Evolutionary conservation across 2,113 vertebrate species (phyloP).

Genomic region (Tiliqua scincoides): DNA sequence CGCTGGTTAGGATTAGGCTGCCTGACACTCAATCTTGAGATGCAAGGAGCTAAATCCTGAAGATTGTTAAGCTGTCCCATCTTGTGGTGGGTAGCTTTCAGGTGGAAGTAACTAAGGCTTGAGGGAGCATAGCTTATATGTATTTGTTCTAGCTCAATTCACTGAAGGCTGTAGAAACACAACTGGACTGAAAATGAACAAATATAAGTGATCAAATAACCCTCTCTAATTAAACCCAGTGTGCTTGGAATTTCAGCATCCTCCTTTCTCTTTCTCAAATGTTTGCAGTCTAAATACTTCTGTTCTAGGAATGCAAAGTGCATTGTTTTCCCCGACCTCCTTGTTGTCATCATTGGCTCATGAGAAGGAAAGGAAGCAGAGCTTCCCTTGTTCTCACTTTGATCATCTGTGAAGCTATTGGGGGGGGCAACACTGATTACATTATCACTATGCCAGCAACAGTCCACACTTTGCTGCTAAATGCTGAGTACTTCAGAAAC

Average conservation of each 20-base stretch:
- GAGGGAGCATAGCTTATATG: neutral
- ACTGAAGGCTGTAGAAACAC: neutral
- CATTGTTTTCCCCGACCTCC: conserved; percentile 8
- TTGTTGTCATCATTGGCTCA: neutral
- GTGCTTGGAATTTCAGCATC: neutral
- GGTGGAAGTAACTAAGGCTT: no score
- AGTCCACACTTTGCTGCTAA: no score
- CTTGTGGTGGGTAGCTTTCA: neutral
- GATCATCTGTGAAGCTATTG: neutral
- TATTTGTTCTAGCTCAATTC: neutral
- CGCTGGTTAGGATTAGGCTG: no score
- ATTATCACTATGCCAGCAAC: neutral
- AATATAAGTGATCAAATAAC: neutral
- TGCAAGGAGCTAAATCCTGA: neutral
- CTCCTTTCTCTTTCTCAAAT: conserved; percentile 8
- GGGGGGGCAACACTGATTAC: neutral
- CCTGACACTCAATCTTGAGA: neutral
- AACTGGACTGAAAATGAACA: accelerated
- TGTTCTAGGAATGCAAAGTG: conserved; percentile 8
- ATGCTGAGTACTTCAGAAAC: no score
- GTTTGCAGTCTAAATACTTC: conserved; percentile 15
- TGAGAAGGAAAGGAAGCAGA: neutral
- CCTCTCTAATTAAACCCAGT: neutral
- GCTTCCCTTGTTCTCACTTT: conserved; percentile 17
- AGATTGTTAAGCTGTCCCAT: neutral